These are phyloP conservation scores for Ophion ellenae DNA, from an alignment of 2,888 invertebrate species.

Conservation along the genomic window DNA sequence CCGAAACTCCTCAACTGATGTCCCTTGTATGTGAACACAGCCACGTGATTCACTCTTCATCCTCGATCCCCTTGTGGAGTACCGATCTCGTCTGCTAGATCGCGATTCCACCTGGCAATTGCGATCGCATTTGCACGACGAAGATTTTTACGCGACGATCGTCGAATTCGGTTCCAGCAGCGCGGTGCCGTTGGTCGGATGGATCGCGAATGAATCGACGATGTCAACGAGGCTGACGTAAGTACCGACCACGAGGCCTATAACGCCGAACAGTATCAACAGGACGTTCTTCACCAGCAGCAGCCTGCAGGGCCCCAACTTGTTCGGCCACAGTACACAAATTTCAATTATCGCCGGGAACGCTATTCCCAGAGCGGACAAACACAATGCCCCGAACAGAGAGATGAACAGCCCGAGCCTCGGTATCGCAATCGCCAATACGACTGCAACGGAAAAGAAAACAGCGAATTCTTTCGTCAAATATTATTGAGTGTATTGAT, in stretches of 20 bases:
- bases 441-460: conserved; percentile 86
- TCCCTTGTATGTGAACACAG: not conserved
- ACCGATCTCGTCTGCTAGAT: not conserved
- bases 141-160: not conserved
- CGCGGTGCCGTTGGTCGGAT: not conserved
- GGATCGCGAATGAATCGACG: conserved; percentile 79
- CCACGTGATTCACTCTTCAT: not conserved
- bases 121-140: not conserved
- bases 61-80: not conserved
- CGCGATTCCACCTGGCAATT: not conserved
- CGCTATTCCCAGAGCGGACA: conserved; percentile 89
- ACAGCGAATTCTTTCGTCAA: not conserved
- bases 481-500: not conserved
- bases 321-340: conserved; percentile 88
- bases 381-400: conserved; percentile 90
- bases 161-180: not conserved
- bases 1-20: too few relatives aligned
- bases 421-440: conserved; percentile 89
- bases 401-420: conserved; percentile 90
- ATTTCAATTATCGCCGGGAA: conserved; percentile 91
- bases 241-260: conserved; percentile 86
- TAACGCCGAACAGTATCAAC: conserved; percentile 85
- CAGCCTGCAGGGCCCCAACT: conserved; percentile 84
- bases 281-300: conserved; percentile 84
- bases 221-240: conserved; percentile 86